Percentiles rank a stretch among this genome's conserved stretches.
phyloP scores from a whole-genome alignment of 2,113 vertebrate species.

The Heloderma charlesbogerti region DNA sequence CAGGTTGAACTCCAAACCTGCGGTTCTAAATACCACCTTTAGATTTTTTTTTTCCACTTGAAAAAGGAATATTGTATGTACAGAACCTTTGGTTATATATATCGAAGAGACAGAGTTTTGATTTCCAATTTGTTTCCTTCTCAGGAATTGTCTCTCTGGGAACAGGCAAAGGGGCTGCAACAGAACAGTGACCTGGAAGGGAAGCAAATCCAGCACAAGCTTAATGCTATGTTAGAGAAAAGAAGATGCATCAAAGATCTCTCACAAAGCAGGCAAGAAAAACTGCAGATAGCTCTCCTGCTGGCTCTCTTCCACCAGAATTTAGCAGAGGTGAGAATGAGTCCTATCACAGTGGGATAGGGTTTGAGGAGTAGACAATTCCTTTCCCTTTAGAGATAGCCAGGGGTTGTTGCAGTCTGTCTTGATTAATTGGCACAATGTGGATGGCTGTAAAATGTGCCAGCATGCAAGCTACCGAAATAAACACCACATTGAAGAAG shows the following conservation, averaged over 20 bases:
- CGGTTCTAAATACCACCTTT: neutral
- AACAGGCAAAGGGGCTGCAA: slow-evolving; percentile 76
- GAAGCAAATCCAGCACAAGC: slow-evolving; percentile 68
- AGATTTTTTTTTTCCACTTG: slow-evolving; percentile 9
- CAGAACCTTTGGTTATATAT: neutral
- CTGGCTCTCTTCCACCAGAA: slow-evolving; percentile 81
- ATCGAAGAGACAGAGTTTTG: slow-evolving; percentile 1
- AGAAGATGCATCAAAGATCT: slow-evolving; percentile 79
- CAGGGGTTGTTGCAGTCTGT: neutral
- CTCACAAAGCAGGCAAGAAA: slow-evolving; percentile 74
- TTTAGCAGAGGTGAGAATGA: slow-evolving; percentile 79
- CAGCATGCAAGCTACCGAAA: neutral
- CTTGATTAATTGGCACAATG: neutral
- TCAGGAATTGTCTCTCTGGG: slow-evolving; percentile 82
- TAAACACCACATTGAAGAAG: neutral
- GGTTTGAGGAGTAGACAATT: neutral
- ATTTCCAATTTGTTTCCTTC: slow-evolving; percentile 46
- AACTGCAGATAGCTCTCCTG: slow-evolving; percentile 80
- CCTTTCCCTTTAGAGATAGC: neutral
- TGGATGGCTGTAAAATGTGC: neutral
- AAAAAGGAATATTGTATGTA: neutral
- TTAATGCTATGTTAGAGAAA: slow-evolving; percentile 70
- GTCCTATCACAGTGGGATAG: neutral
- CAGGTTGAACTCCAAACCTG: neutral
- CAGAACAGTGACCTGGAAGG: slow-evolving; percentile 67